Percentiles rank a stretch among this genome's conserved stretches.
phyloP scores from a whole-genome alignment of 37 sponge, comb jelly and placozoan genomes.

The Chondrosia reniformis region DNA sequence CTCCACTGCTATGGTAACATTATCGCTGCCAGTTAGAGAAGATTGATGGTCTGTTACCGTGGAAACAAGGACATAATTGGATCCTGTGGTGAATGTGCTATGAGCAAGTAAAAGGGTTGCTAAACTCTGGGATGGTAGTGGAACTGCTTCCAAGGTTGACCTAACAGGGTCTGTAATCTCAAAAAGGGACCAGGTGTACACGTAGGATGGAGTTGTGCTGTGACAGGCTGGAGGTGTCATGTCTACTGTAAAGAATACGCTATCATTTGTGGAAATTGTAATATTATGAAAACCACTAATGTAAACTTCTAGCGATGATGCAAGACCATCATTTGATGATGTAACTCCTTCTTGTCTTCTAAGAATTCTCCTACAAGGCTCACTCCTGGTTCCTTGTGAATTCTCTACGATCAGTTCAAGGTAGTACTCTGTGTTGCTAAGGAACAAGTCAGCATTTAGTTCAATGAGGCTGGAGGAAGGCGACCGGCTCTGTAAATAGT shows the following conservation, averaged over 20 bases:
- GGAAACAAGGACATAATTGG: conserved; percentile 19
- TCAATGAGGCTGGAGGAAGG: conserved; percentile 8
- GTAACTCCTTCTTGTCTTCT: background rate
- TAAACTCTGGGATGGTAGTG: background rate
- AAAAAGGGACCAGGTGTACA: background rate
- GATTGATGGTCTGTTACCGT: background rate
- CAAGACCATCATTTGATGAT: background rate
- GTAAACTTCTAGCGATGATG: background rate
- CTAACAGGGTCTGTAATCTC: conserved; percentile 26
- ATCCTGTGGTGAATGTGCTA: no score
- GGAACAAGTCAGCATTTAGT: conserved; percentile 31
- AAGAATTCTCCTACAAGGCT: conserved; percentile 3
- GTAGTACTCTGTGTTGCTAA: conserved; percentile 18
- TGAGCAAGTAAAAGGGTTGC: conserved; percentile 3
- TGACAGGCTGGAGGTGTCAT: background rate
- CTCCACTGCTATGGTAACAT: conserved; percentile 5
- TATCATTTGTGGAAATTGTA: background rate
- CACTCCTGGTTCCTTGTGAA: conserved; percentile 37
- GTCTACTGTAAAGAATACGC: background rate
- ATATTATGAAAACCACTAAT: background rate
- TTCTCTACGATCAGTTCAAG: conserved; percentile 54
- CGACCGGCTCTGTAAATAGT: conserved; percentile 24
- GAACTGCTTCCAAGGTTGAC: background rate
- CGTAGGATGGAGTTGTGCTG: no score
- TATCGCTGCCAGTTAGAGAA: background rate